Evolutionary conservation across 1,140 invertebrate species (phyloP).

Genomic region (Drosophila lacertosa): DNA sequence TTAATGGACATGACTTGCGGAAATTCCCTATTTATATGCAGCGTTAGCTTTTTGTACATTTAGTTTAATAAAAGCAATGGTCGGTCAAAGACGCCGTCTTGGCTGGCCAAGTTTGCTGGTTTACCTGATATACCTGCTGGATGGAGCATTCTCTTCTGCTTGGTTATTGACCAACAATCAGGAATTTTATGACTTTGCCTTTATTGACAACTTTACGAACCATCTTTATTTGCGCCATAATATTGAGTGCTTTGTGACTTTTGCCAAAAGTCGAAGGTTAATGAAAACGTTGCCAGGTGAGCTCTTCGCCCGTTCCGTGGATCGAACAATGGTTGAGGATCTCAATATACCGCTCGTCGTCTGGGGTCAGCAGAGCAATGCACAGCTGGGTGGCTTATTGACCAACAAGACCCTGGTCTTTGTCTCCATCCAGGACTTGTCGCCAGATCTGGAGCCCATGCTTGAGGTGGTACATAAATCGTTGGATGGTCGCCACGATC

Average conservation of each 20-base stretch:
- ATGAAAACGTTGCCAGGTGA: background rate
- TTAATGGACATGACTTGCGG: slow-evolving; percentile 2
- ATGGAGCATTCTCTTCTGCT: background rate
- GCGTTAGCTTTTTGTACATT: background rate
- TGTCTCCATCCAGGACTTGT: slow-evolving; percentile 31
- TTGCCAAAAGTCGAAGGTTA: background rate
- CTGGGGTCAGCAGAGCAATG: slow-evolving; percentile 35
- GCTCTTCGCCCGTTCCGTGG: slow-evolving; percentile 16
- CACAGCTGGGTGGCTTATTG: slow-evolving; percentile 10
- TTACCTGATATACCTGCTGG: background rate
- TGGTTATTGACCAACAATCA: background rate
- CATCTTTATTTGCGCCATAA: slow-evolving; percentile 3
- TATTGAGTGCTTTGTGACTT: slow-evolving; percentile 9
- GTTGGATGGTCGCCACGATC: slow-evolving; percentile 39
- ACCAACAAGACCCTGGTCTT: slow-evolving; percentile 34
- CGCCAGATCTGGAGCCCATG: slow-evolving; percentile 34
- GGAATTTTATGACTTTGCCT: slow-evolving; percentile 9
- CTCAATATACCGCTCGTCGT: slow-evolving; percentile 38
- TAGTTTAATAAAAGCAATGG: slow-evolving; percentile 16
- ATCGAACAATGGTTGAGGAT: slow-evolving; percentile 42
- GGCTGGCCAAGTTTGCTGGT: background rate
- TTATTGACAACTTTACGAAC: background rate
- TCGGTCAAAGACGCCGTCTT: background rate
- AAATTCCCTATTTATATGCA: background rate
- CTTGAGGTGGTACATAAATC: slow-evolving; percentile 28